Evolutionary conservation across 1,140 invertebrate genomes (phyloP), one percentile per base, ranked within the genome.

Genomic region (Zeugodacus cucurbitae): DNA sequence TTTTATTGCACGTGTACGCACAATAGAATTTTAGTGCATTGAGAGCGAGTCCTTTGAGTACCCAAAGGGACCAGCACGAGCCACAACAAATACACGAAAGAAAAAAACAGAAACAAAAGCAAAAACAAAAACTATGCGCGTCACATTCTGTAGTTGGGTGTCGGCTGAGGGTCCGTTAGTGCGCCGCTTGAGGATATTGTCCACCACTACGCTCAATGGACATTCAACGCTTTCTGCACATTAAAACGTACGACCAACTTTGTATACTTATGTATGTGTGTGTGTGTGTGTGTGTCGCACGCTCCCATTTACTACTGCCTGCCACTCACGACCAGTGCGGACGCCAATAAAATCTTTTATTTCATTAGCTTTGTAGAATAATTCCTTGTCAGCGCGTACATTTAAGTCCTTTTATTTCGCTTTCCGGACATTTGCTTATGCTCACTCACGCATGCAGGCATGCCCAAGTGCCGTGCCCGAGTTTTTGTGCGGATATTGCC

Each of bases 1-100:
- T 87, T 87, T 87, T 67, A 87, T 67, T 87, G 87, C 62, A 87
- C 87, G 59, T 87, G 87, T 70, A 87, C 87, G 87, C 87, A 87
- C 87, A 87, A 87, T 87, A 87, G 87, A 87, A 87, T 87, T 87
- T 87, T 87, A 87, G 29, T 87, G 37, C 44, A 48, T 48, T 48
- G 37, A 48, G 41, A 32, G 64, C 32, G 74, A 59, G 48, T 86
- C 29, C 85, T 86, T 86, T 86, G 48, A 10, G 48, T 59, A n/a
- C 14, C 67, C 22, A 20, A 57, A 54, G 34, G 3, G 70, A 74
- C 48, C 48, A 54, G 48, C 48, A 54, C 17, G 4, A 54, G 48
- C 48, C 17, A 20, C 48, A 54, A 17, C 48, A 54, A 4, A 54
- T 54, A 54, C 2, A 54, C n/a, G n/a, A n/a, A n/a, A n/a, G n/a